A percentile compares a stretch with the other conserved stretches of the same genome.
These are phyloP conservation scores for Caprella mutica DNA, from an alignment of 2,888 invertebrate species.

Conservation along the genomic window DNA sequence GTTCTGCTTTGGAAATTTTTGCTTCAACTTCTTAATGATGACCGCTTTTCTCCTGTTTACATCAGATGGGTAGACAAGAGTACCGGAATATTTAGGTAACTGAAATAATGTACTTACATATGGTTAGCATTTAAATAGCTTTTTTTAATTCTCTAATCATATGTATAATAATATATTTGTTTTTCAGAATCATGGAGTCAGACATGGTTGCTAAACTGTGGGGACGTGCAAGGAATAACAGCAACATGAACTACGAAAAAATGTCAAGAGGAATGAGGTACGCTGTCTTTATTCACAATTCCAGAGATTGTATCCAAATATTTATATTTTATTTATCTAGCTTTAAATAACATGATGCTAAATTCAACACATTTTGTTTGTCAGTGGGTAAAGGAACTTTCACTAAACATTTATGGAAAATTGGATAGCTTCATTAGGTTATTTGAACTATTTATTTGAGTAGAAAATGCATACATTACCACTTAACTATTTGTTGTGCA, in stretches of 20 bases:
- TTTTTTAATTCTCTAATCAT: not conserved
- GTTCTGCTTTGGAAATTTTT: conserved; percentile 31
- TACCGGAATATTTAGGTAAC: conserved; percentile 28
- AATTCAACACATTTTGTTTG: no score
- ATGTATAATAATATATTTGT: not conserved
- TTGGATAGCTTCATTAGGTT: no score
- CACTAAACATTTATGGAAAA: no score
- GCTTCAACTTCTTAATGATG: conserved; percentile 28
- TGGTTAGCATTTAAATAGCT: no score
- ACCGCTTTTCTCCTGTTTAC: conserved; percentile 22
- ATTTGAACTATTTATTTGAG: no score
- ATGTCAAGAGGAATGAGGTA: conserved; percentile 34
- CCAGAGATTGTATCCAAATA: not conserved
- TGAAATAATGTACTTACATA: not conserved
- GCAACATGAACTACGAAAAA: conserved; percentile 34
- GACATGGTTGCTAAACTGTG: conserved; percentile 34
- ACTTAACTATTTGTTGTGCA: no score
- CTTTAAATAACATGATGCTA: no score
- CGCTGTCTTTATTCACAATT: not conserved
- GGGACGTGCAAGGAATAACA: conserved; percentile 30
- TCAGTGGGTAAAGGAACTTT: no score
- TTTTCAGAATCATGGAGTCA: conserved; percentile 30
- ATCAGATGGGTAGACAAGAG: conserved; percentile 31
- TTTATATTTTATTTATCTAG: not conserved
- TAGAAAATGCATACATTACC: no score